These are phyloP conservation scores for Sciurus niger DNA, from an alignment of 2,113 vertebrate species.

Conservation along the genomic window DNA sequence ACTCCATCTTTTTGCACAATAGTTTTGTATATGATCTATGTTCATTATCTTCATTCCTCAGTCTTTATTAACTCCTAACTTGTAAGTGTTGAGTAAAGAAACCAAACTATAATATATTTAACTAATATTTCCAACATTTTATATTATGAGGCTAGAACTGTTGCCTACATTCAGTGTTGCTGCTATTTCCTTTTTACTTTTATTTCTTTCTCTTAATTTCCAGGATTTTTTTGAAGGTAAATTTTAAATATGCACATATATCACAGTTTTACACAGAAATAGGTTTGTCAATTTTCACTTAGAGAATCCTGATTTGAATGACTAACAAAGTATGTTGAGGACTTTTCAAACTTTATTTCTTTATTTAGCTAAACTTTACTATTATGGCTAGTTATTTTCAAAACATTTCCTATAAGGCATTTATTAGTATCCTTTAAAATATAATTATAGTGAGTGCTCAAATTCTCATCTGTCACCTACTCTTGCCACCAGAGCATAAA, in stretches of 20 bases:
- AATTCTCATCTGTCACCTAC: constrained; percentile 4
- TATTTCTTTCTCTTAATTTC: background rate
- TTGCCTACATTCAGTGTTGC: background rate
- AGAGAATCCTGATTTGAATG: background rate
- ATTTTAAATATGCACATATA: background rate
- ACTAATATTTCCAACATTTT: background rate
- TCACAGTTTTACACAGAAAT: background rate
- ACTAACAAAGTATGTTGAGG: background rate
- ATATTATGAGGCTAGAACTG: background rate
- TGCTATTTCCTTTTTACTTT: background rate
- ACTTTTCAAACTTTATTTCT: constrained; percentile 12
- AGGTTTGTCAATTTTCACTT: background rate
- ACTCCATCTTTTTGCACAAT: background rate
- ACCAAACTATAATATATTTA: background rate
- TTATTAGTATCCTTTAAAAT: constrained; percentile 46
- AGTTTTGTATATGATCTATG: background rate
- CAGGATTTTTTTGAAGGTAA: background rate
- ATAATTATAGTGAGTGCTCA: background rate
- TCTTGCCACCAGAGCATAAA: background rate
- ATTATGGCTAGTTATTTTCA: background rate
- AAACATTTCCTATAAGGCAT: background rate
- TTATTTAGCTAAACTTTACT: constrained; percentile 15
- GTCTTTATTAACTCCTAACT: background rate
- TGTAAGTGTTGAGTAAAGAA: background rate
- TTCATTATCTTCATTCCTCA: background rate